These are phyloP conservation scores for Ditula angustiorana DNA, from an alignment of 2,888 invertebrate genomes.

Conservation along the genomic window DNA sequence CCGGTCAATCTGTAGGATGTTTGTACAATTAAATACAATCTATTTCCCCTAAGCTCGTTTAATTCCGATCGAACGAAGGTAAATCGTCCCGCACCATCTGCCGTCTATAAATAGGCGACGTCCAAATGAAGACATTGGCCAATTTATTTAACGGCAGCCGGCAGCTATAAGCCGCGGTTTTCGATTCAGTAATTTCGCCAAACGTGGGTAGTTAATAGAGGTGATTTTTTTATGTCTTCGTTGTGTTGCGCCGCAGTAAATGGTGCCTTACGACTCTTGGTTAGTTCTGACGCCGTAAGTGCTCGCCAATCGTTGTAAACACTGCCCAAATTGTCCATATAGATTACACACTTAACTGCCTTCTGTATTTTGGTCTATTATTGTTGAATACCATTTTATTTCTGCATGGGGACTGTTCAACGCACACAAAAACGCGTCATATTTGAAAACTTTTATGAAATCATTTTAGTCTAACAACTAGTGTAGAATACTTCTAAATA, in stretches of 20 bases:
- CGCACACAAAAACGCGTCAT: too few relatives aligned
- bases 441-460: too few relatives aligned
- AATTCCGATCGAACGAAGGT: constrained; percentile 13
- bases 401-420: too few relatives aligned
- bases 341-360: not conserved
- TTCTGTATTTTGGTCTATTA: not conserved
- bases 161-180: constrained; percentile 24
- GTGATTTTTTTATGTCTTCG: constrained; percentile 39
- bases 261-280: not conserved
- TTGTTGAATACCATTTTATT: too few relatives aligned
- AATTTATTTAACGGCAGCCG: constrained; percentile 24
- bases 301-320: not conserved
- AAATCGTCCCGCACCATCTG: constrained; percentile 9
- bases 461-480: too few relatives aligned
- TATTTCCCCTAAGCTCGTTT: not conserved
- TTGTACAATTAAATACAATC: constrained; percentile 3
- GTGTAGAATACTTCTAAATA: too few relatives aligned
- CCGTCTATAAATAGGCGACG: constrained; percentile 13
- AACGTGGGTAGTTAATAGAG: constrained; percentile 27
- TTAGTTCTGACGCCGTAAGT: not conserved
- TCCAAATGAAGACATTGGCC: constrained; percentile 35
- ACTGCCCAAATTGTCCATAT: too few relatives aligned
- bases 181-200: constrained; percentile 23
- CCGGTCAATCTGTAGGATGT: too few relatives aligned
- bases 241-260: constrained; percentile 11